phyloP scores from a whole-genome alignment of 2,888 invertebrate species.

The Coelinius sp. region DNA sequence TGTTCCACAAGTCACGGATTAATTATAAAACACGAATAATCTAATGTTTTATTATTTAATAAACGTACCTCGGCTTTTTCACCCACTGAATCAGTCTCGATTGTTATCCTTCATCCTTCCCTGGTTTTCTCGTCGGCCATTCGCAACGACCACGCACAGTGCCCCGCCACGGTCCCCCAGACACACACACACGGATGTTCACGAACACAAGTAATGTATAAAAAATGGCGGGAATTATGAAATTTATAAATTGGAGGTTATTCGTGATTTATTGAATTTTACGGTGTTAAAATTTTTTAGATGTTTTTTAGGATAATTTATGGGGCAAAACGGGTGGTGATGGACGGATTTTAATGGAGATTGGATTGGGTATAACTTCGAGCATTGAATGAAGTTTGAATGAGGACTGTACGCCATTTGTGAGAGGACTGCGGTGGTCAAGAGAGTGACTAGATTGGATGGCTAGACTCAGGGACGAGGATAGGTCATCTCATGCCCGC shows the following conservation, averaged over 20 bases:
- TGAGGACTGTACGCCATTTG: constrained; percentile 60
- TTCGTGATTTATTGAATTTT: background rate
- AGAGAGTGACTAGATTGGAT: background rate
- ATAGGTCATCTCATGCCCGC: no score
- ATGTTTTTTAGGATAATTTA: no score
- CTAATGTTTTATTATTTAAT: background rate
- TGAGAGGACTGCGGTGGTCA: constrained; percentile 52
- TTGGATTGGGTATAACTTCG: background rate
- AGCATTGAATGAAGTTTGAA: constrained; percentile 60
- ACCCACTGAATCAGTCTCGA: constrained; percentile 36
- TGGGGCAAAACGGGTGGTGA: no score
- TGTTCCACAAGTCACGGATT: no score
- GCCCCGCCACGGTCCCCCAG: constrained; percentile 56
- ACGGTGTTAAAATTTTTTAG: background rate
- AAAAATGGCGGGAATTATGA: constrained; percentile 3
- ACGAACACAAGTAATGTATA: constrained; percentile 43
- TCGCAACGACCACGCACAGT: constrained; percentile 57
- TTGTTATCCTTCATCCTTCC: constrained; percentile 58
- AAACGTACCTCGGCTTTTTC: constrained; percentile 38
- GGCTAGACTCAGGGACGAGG: background rate
- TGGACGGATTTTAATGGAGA: background rate
- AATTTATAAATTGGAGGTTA: background rate
- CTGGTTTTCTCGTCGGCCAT: constrained; percentile 60
- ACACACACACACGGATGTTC: constrained; percentile 23
- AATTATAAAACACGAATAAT: no score